Evolutionary conservation across 1,140 invertebrate genomes (phyloP).

Genomic region (Hesperophylax magnus): DNA sequence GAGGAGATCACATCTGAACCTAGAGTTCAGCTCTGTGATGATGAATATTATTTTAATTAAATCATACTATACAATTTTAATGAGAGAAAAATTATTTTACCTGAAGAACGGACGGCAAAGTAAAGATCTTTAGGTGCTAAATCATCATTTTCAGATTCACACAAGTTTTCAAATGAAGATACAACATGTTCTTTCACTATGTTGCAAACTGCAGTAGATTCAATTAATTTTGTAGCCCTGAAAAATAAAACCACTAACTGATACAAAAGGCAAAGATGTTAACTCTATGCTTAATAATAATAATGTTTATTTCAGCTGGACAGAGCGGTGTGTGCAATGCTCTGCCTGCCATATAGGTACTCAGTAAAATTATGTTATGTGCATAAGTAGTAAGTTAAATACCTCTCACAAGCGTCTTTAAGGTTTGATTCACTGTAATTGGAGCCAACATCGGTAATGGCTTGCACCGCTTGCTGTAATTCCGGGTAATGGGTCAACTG

Average conservation of each 20-base stretch:
- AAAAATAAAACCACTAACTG: conserved; percentile 47
- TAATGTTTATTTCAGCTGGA: too few species aligned
- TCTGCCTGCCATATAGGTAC: too few species aligned
- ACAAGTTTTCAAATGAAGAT: conserved; percentile 54
- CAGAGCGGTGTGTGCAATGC: too few species aligned
- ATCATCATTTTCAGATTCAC: background rate
- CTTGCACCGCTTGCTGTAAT: conserved; percentile 63
- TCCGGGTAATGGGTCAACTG: conserved; percentile 67
- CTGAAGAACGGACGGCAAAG: conserved; percentile 71
- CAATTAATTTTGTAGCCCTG: conserved; percentile 62
- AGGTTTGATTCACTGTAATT: conserved; percentile 63
- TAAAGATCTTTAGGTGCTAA: conserved; percentile 56
- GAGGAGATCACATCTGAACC: too few species aligned
- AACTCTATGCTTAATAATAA: too few species aligned
- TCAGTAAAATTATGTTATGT: too few species aligned
- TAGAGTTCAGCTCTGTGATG: too few species aligned
- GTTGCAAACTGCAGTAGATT: conserved; percentile 59
- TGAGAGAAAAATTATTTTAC: conserved; percentile 50
- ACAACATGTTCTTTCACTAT: conserved; percentile 62
- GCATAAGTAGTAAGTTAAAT: conserved; percentile 23
- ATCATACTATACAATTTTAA: too few species aligned
- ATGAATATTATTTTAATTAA: too few species aligned
- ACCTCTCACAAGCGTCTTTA: conserved; percentile 63
- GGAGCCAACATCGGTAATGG: conserved; percentile 63
- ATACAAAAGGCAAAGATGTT: too few species aligned